Percentiles rank a stretch among this genome's conserved stretches.
Evolutionary conservation across 2,888 invertebrate species (phyloP).

Genomic region (Rotaria sp.): DNA sequence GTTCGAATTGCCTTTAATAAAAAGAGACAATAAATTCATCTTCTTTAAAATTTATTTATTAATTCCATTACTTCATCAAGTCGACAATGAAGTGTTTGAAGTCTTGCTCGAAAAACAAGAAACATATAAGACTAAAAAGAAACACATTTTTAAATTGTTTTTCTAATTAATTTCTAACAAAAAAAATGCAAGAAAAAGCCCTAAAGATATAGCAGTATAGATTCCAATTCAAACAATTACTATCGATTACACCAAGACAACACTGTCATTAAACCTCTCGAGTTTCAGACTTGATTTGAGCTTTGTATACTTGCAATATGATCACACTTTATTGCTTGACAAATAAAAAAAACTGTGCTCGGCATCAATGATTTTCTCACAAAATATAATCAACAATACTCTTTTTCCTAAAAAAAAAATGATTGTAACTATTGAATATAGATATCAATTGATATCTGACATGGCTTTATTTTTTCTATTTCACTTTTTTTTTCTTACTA

Average conservation of each 20-base stretch:
- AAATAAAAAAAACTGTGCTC: no score
- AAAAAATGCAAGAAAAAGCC: slow-evolving; percentile 34
- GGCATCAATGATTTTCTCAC: neutral
- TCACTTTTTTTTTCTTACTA: neutral
- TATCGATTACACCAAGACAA: neutral
- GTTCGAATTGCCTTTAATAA: slow-evolving; percentile 63
- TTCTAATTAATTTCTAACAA: slow-evolving; percentile 26
- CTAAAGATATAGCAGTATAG: neutral
- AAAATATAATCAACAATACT: neutral
- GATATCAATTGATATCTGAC: neutral
- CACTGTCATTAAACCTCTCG: neutral
- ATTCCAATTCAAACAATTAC: neutral
- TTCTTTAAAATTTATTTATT: no score
- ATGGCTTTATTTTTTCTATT: neutral
- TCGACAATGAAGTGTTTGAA: slow-evolving; percentile 73
- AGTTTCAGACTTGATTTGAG: neutral
- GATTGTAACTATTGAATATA: neutral
- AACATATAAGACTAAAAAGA: slow-evolving; percentile 73
- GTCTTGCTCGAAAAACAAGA: slow-evolving; percentile 77
- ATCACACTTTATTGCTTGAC: no score
- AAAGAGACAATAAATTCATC: neutral
- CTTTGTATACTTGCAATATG: no score
- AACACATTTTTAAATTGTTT: neutral
- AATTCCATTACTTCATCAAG: slow-evolving; percentile 58
- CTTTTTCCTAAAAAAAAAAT: neutral